A percentile compares a stretch with the other conserved stretches of the same genome.
Conservation (phyloP, 2,888 invertebrate species). For the Phaonia tiefii region DNA sequence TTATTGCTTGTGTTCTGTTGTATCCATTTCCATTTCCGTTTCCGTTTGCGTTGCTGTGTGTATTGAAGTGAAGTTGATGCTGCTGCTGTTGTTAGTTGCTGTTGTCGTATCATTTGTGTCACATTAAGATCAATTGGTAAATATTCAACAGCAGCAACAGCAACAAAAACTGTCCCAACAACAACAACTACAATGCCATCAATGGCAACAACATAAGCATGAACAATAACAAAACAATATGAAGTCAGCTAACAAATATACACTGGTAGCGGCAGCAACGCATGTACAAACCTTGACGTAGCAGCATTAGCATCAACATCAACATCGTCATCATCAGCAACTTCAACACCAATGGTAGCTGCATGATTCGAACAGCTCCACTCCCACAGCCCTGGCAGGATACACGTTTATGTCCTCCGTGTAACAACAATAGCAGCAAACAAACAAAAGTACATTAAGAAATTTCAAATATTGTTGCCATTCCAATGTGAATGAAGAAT, state of each 20-base stretch:
- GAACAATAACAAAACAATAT: conserved; percentile 74
- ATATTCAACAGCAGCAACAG: conserved; percentile 71
- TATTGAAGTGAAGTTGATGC: no score
- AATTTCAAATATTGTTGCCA: conserved; percentile 42
- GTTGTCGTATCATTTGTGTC: conserved; percentile 77
- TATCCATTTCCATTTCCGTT: conserved; percentile 40
- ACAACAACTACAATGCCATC: conserved; percentile 60
- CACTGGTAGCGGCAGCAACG: conserved; percentile 65
- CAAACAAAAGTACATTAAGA: conserved; percentile 53
- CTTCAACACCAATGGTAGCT: conserved; percentile 21
- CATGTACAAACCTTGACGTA: conserved; percentile 22
- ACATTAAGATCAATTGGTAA: conserved; percentile 79
- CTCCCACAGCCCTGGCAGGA: background rate
- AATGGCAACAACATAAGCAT: conserved; percentile 54
- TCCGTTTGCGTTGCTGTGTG: conserved; percentile 20
- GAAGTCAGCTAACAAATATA: conserved; percentile 68
- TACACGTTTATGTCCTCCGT: background rate
- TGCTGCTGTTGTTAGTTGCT: conserved; percentile 33
- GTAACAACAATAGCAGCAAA: conserved; percentile 56
- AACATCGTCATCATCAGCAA: conserved; percentile 6
- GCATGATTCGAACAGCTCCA: conserved; percentile 48
- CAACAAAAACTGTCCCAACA: no score
- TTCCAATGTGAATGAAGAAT: conserved; percentile 19
- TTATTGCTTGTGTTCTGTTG: conserved; percentile 19
- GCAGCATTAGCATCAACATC: background rate